These are phyloP conservation scores for Piscicola geometra DNA, from an alignment of 2,888 invertebrate genomes.

Conservation along the genomic window DNA sequence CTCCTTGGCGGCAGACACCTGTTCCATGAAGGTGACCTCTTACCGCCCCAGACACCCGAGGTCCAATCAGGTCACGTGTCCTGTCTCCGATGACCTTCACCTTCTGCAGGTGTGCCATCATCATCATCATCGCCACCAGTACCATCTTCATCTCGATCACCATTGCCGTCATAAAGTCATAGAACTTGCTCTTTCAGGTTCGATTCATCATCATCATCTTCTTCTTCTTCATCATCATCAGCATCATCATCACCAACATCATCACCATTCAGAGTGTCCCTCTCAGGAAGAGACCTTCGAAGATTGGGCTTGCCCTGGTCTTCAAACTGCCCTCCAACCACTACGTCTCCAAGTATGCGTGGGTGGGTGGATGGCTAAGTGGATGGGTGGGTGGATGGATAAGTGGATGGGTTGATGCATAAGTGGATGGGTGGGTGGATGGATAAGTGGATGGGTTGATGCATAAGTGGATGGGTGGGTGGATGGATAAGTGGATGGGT, in stretches of 20 bases:
- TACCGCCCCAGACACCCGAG: too few relatives aligned
- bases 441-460: background rate
- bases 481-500: background rate
- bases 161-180: background rate
- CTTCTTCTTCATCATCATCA: background rate
- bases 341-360: constrained; percentile 2
- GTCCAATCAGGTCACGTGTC: too few relatives aligned
- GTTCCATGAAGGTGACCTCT: too few relatives aligned
- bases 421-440: too few relatives aligned
- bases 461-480: background rate
- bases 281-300: constrained; percentile 54
- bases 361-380: background rate
- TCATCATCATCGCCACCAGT: background rate
- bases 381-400: background rate
- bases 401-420: background rate
- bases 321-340: constrained; percentile 55
- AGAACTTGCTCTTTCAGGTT: too few relatives aligned
- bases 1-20: too few relatives aligned
- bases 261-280: constrained; percentile 26
- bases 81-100: too few relatives aligned
- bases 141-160: background rate
- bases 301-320: constrained; percentile 67
- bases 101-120: too few relatives aligned
- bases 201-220: too few relatives aligned
- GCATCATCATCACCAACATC: too few relatives aligned